Base-by-base conservation (phyloP, 2,888 invertebrate species). In the Cenopis cana region DNA sequence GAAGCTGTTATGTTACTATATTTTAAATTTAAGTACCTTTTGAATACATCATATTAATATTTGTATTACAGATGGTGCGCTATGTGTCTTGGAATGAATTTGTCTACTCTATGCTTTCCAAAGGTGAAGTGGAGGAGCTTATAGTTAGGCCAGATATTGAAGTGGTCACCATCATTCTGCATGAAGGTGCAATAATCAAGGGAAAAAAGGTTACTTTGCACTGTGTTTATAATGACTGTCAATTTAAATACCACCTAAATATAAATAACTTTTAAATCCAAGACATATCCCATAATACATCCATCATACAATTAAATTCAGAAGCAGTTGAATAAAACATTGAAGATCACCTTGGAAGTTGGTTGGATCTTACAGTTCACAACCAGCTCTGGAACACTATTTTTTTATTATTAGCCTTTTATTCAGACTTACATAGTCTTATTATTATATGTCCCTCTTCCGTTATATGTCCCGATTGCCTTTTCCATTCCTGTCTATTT, bases 41-140 rank as follows among this genome's bases (percentile, higher is more conserved):
- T n/a, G n/a, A n/a, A n/a, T n/a, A n/a, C 14, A 46, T 46, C 5
- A n/a, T 46, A n/a, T 46, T 46, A n/a, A 65, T 61, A 65, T 17
- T 5, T 75, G 74, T 60, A 10, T 83, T 89, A 9, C 86, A 95
- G 95, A 84, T 95, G 33, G 93, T 95, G n/a, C 93, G 96, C 38
- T 97, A 97, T 85, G 96, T 98, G 1, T 97, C 98, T 0, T 99
- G 99, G 99, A 98, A 98, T 89, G 99, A 99, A 90, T 99, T 99
- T 93, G 95, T 98, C 0, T 96, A 98, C 88, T 97, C 98, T 74
- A 98, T 99, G 97, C 89, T 99, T 68, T 96, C 97, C 0, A 98
- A 97, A 84, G 99, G 99, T 14, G 99, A 99, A 93, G 99, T 99
- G 0, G 96, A 97, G 79, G 97, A 98, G 88, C 91, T 98, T 11